Evolutionary conservation across 64 coral and sea anemone genomes (phyloP).

Genomic region (Actinia tenebrosa): DNA sequence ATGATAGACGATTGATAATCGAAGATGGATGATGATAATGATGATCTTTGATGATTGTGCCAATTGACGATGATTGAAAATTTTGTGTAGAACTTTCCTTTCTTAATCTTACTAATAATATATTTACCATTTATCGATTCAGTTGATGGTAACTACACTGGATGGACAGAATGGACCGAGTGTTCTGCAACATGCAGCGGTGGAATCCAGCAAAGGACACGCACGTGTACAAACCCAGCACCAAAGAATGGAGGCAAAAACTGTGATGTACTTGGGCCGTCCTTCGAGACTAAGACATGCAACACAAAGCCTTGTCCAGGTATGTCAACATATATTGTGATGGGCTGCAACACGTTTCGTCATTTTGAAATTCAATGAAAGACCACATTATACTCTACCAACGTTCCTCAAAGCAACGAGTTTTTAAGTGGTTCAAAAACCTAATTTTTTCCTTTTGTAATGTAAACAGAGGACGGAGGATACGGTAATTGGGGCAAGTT

Average conservation of each 20-base stretch:
- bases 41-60: too few relatives aligned
- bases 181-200: constrained; percentile 80
- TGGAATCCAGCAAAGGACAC: constrained; percentile 69
- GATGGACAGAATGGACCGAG: constrained; percentile 72
- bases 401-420: neutral
- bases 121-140: neutral
- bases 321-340: neutral
- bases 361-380: too few relatives aligned
- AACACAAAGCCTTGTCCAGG: constrained; percentile 86
- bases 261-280: constrained; percentile 51
- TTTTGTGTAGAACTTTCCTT: neutral
- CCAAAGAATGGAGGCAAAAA: constrained; percentile 71
- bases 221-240: constrained; percentile 59
- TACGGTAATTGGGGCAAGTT: constrained; percentile 61
- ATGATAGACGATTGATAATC: too few relatives aligned
- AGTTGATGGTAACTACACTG: constrained; percentile 71
- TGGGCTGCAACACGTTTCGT: neutral
- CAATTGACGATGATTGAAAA: too few relatives aligned
- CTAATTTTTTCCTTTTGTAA: neutral
- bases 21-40: too few relatives aligned
- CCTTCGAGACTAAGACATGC: constrained; percentile 66
- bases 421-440: neutral
- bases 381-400: neutral
- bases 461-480: constrained; percentile 48
- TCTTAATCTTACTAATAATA: neutral